A percentile compares a stretch with the other conserved stretches of the same genome.
Conservation (phyloP, 2,888 invertebrate species). For the Dastarcus helophoroides region DNA sequence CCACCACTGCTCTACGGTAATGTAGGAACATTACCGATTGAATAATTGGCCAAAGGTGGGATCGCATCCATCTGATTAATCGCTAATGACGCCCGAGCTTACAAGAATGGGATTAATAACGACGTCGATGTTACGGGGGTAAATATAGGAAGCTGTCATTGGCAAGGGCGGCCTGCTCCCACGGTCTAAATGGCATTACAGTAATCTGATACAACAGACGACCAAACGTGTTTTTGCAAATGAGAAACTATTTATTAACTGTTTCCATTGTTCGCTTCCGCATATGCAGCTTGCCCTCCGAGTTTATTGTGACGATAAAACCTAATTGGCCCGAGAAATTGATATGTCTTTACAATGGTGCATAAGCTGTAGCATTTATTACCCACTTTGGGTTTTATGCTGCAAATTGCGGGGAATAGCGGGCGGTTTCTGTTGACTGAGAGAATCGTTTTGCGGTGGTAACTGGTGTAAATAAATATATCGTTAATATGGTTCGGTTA, state of each 20-base stretch:
- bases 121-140: conserved; percentile 27
- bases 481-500: no score
- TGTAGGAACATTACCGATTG: no score
- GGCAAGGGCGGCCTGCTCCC: conserved; percentile 23
- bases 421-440: no score
- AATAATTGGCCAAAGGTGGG: no score
- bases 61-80: conserved; percentile 2
- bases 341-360: no score
- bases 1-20: no score
- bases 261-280: conserved; percentile 22
- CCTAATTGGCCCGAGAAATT: neutral
- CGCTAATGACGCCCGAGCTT: conserved; percentile 15
- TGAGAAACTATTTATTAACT: conserved; percentile 36
- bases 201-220: conserved; percentile 32
- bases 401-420: no score
- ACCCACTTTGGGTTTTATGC: no score
- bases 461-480: no score
- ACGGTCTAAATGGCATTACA: conserved; percentile 29
- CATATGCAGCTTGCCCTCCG: conserved; percentile 10
- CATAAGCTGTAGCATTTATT: no score
- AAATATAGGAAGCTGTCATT: conserved; percentile 25
- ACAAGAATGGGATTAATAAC: conserved; percentile 23
- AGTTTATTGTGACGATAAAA: conserved; percentile 1
- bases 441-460: no score
- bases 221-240: conserved; percentile 35